phyloP scores from a whole-genome alignment of 1,140 invertebrate genomes.

The Platyscapa corneri region DNA sequence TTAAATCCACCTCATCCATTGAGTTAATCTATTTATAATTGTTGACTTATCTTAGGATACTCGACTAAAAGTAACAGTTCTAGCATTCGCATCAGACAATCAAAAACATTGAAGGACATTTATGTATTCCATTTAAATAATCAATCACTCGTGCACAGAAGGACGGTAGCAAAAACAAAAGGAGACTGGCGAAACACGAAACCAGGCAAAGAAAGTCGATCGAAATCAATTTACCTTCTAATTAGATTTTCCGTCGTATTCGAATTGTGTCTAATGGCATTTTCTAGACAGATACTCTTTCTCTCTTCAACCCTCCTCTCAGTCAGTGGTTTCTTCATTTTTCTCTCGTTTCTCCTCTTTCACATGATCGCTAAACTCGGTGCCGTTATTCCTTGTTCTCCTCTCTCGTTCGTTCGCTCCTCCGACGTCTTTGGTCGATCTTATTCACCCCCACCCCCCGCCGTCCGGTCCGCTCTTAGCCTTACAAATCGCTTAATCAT shows the following conservation, averaged over 20 bases:
- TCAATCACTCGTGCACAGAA: conserved; percentile 1
- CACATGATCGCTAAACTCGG: neutral
- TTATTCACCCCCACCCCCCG: neutral
- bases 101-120: conserved; percentile 8
- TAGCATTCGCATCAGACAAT: neutral
- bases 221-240: conserved; percentile 45
- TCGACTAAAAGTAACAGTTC: neutral
- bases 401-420: neutral
- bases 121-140: neutral
- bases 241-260: conserved; percentile 33
- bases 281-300: neutral
- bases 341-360: neutral
- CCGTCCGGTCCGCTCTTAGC: neutral
- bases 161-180: no score
- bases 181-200: neutral
- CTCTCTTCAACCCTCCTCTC: neutral
- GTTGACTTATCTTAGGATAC: neutral
- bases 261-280: conserved; percentile 33
- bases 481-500: conserved; percentile 72
- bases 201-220: conserved; percentile 28
- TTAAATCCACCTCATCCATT: neutral
- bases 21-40: neutral
- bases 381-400: neutral
- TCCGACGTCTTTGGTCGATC: neutral
- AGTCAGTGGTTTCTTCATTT: no score